A percentile compares a stretch with the other conserved stretches of the same genome.
Conservation (phyloP, 2,888 invertebrate species). For the Lepas anatifera region DNA sequence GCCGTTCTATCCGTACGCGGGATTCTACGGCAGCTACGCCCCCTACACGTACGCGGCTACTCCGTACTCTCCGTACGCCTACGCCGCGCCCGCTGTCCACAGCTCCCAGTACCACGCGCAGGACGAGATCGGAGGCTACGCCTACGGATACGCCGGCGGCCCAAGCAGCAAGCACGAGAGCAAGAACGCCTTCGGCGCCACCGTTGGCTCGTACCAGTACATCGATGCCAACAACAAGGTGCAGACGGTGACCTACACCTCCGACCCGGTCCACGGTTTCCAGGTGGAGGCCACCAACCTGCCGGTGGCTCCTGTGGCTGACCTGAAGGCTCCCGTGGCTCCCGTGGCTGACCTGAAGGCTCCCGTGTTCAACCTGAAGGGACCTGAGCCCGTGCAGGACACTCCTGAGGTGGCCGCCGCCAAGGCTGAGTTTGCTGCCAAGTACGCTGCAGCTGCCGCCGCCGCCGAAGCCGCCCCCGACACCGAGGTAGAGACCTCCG, state of each 20-base stretch:
- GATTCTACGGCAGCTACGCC: neutral
- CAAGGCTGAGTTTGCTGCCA: slow-evolving; percentile 21
- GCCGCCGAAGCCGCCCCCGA: slow-evolving; percentile 21
- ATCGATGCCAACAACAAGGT: slow-evolving; percentile 35
- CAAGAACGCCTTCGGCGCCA: slow-evolving; percentile 20
- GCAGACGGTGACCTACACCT: slow-evolving; percentile 38
- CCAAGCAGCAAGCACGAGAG: slow-evolving; percentile 48
- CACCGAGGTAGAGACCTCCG: slow-evolving; percentile 16
- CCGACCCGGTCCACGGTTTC: slow-evolving; percentile 39
- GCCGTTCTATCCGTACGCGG: neutral
- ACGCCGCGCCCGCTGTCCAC: neutral
- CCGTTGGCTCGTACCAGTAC: slow-evolving; percentile 23
- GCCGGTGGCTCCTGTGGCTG: slow-evolving; percentile 34
- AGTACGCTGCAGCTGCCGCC: slow-evolving; percentile 16
- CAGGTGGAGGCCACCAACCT: slow-evolving; percentile 49
- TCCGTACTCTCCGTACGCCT: neutral
- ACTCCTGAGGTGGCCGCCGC: slow-evolving; percentile 36
- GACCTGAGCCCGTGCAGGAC: slow-evolving; percentile 27
- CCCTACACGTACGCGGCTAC: neutral
- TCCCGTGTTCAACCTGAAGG: slow-evolving; percentile 19
- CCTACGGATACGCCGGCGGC: slow-evolving; percentile 50
- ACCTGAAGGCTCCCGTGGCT: slow-evolving; percentile 15
- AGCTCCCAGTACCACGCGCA: slow-evolving; percentile 42
- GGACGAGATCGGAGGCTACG: slow-evolving; percentile 45
- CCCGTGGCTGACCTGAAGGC: slow-evolving; percentile 16